Evolutionary conservation across 1,140 invertebrate species (phyloP), one percentile per base, ranked within the genome.

Genomic region (Sinella curviseta): DNA sequence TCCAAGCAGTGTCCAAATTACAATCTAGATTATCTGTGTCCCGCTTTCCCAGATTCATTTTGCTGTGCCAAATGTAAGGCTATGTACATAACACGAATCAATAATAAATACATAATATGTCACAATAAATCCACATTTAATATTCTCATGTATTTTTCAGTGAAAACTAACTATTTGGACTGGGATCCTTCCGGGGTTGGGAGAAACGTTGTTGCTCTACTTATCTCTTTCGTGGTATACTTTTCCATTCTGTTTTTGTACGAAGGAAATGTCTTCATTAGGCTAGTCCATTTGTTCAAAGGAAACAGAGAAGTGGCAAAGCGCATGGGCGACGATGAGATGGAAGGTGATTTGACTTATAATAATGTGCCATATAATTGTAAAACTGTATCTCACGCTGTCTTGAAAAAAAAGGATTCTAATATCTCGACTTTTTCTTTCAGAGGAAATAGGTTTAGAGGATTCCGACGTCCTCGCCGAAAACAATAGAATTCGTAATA

Each of bases 121-220:
- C n/a, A n/a, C n/a, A n/a, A n/a, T n/a, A n/a, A n/a, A n/a, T n/a
- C n/a, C n/a, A n/a, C n/a, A n/a, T n/a, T n/a, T n/a, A n/a, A n/a
- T n/a, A n/a, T n/a, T n/a, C n/a, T n/a, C n/a, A n/a, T n/a, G n/a
- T 84, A 65, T 80, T 85, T 1, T 74, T n/a, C n/a, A 83, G 60
- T 79, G 83, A 85, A 86, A 35, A 85, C 86, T 1, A 86, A 90
- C 78, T 89, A 86, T 81, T 85, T 89, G 34, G 85, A 84, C 0
- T 88, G 88, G 87, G 84, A 88, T 1, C 84, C 82, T 24, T 86
- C 88, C 28, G 90, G 90, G 35, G 89, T 91, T 78, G 91, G 91
- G 20, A 85, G 87, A 16, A 90, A 91, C 84, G 81, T 91, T 20
- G 84, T 89, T 31, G 86, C 86, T 77, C 84, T 92, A 74, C 83